These are phyloP conservation scores for Alca torda DNA, from an alignment of 2,797 vertebrate genomes.

Conservation along the genomic window DNA sequence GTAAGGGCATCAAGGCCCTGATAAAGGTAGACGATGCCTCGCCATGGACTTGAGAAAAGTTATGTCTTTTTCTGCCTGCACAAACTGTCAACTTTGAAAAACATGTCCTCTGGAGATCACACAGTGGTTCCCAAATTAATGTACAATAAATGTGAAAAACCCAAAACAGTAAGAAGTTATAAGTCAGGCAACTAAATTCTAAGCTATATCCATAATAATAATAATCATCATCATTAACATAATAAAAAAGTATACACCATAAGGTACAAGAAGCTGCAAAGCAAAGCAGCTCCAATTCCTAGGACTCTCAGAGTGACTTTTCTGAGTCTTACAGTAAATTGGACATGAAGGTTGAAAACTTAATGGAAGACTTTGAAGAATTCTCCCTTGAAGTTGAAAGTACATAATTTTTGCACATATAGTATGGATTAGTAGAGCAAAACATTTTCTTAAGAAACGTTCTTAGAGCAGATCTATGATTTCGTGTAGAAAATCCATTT, in stretches of 20 bases:
- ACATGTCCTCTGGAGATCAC: slow-evolving; percentile 56
- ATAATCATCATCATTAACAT: slow-evolving; percentile 40
- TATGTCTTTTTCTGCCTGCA: background rate
- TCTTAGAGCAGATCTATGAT: slow-evolving; percentile 52
- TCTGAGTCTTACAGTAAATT: background rate
- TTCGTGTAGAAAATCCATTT: slow-evolving; percentile 54
- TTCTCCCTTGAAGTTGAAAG: slow-evolving; percentile 26
- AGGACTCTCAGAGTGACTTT: slow-evolving; percentile 47
- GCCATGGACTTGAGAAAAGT: background rate
- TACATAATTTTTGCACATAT: background rate
- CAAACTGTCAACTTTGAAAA: background rate
- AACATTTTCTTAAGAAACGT: slow-evolving; percentile 70
- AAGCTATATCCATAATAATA: slow-evolving; percentile 74
- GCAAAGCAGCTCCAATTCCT: slow-evolving; percentile 56
- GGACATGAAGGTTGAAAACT: slow-evolving; percentile 11
- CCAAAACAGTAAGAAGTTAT: slow-evolving; percentile 74
- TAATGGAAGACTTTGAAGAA: slow-evolving; percentile 51
- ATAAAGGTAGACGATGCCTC: background rate
- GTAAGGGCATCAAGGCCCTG: background rate
- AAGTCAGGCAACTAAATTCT: slow-evolving; percentile 76
- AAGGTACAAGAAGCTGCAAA: slow-evolving; percentile 78
- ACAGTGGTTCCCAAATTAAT: slow-evolving; percentile 61
- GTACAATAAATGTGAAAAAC: slow-evolving; percentile 62
- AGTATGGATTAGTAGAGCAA: slow-evolving; percentile 56
- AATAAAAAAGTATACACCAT: slow-evolving; percentile 76